Base-by-base conservation (phyloP, 2,888 invertebrate genomes). In the Phymatocera aterrima region DNA sequence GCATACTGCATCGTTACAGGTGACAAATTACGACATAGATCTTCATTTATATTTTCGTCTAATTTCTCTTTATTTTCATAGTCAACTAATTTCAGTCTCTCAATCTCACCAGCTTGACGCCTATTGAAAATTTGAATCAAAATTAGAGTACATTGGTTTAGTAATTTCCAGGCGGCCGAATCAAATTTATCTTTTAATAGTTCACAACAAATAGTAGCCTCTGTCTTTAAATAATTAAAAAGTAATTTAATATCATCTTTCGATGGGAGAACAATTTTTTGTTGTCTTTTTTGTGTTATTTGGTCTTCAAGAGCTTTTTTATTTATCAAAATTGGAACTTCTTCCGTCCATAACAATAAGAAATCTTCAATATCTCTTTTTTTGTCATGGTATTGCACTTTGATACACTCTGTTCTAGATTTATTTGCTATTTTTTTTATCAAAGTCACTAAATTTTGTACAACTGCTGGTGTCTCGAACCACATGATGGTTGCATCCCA, bases 161-260 rank as follows among this genome's bases (percentile, higher is more conserved):
- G 68, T 21, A 70, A 24, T 43, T 65, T 43, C 64, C 65, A 65
- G n/a, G 77, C 77, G 18, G 43, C 21, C 4, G 21, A 1, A 77
- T 77, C 31, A 64, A 77, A 77, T 5, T 43, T 21, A n/a, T 61
- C 34, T 46, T 64, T 15, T 24, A 77, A 77, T 21, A 46, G 18
- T 64, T 64, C 10, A 40, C n/a, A 34, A 31, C 64, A 64, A 60
- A 60, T 37, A 28, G 60, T 1, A 60, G 60, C 60, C 28, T 31
- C 31, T 21, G 8, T 64, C 37, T 46, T 77, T 15, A 68, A 77
- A 46, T 77, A 68, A 68, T n/a, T 24, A 15, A 34, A 70, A 3
- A 77, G 37, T n/a, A 68, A 28, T 40, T 77, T 18, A 18, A 77
- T 77, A 64, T 77, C 77, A 43, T 48, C 43, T 61, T 70, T 77